These are phyloP conservation scores for Bombus superbus DNA, from an alignment of 1,140 invertebrate genomes.

Conservation along the genomic window DNA sequence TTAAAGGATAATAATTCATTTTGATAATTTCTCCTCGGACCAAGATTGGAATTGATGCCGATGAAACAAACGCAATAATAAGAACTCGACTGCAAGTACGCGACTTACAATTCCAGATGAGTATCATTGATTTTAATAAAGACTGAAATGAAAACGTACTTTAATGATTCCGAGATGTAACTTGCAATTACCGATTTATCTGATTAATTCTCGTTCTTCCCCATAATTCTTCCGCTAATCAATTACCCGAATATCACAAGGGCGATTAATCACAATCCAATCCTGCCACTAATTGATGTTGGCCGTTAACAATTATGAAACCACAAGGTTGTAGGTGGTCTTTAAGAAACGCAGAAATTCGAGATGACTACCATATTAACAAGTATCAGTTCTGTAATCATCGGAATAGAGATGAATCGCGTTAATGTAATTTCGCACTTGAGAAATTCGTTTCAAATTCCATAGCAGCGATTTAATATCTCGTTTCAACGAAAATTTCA, in stretches of 20 bases:
- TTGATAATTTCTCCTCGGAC: not conserved
- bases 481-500: not conserved
- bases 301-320: not conserved
- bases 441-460: too few relatives aligned
- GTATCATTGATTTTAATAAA: slow-evolving; percentile 1
- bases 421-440: too few relatives aligned
- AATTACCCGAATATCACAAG: not conserved
- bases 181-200: not conserved
- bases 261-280: not conserved
- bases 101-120: not conserved
- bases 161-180: not conserved
- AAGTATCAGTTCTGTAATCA: not conserved
- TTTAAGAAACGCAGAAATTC: not conserved
- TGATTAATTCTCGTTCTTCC: not conserved
- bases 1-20: not conserved
- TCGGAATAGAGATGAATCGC: not conserved
- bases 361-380: too few relatives aligned
- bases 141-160: not conserved
- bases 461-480: too few relatives aligned
- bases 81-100: not conserved
- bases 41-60: not conserved
- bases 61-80: not conserved
- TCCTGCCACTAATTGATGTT: not conserved
- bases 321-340: not conserved
- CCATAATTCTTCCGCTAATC: not conserved